A percentile compares a stretch with the other conserved stretches of the same genome.
phyloP scores from a whole-genome alignment of 2,888 invertebrate species.

The Bombylius discolor region DNA sequence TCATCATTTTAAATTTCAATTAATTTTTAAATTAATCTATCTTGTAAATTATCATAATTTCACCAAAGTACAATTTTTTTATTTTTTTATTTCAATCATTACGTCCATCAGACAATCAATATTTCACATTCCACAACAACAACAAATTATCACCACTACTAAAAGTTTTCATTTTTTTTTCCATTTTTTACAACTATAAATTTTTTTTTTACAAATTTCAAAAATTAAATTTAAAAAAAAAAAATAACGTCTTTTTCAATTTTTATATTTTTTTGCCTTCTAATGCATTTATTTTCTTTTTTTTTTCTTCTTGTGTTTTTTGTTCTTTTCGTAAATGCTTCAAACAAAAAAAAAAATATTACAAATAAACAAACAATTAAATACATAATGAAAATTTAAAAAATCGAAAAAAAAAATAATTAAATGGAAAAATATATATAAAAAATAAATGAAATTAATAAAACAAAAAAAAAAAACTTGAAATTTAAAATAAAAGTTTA shows the following conservation, averaged over 20 bases:
- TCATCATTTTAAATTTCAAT: too few species aligned
- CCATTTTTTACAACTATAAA: neutral
- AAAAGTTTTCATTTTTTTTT: neutral
- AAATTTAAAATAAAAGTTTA: constrained; percentile 25
- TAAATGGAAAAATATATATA: constrained; percentile 3
- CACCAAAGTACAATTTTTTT: too few species aligned
- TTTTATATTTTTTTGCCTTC: neutral
- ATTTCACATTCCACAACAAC: too few species aligned
- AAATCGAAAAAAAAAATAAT: neutral
- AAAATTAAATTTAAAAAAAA: neutral
- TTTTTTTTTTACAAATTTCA: too few species aligned
- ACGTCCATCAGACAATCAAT: too few species aligned
- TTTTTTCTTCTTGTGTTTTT: neutral
- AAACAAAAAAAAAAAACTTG: constrained; percentile 9
- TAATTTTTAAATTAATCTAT: too few species aligned
- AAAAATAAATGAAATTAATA: constrained; percentile 10
- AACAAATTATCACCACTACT: too few species aligned
- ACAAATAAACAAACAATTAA: neutral
- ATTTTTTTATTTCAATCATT: too few species aligned
- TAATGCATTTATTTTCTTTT: neutral
- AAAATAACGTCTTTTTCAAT: too few species aligned
- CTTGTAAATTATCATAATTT: too few species aligned
- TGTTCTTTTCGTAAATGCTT: constrained; percentile 5
- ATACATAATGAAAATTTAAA: neutral
- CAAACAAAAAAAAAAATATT: neutral